Evolutionary conservation across 1,140 invertebrate species (phyloP).

Genomic region (Araneus ventricosus): DNA sequence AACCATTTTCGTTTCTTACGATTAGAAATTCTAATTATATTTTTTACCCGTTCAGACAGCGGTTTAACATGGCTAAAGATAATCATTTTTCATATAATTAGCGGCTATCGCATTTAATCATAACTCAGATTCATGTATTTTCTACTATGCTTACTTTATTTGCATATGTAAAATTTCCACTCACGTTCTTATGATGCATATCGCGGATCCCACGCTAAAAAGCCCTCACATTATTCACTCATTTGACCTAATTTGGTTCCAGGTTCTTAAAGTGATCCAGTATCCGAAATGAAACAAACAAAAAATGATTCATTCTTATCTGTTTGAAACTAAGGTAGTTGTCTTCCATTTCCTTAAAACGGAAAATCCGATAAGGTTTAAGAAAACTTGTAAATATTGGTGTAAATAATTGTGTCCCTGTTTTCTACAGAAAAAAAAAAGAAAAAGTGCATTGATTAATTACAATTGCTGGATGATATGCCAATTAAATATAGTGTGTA

Average conservation of each 20-base stretch:
- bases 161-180: background rate
- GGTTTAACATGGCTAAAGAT: background rate
- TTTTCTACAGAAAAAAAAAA: too few species aligned
- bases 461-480: too few species aligned
- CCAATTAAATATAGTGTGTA: too few species aligned
- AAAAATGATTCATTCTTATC: background rate
- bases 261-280: background rate
- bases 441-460: too few species aligned
- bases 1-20: background rate
- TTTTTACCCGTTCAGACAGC: background rate
- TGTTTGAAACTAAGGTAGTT: too few species aligned
- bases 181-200: background rate
- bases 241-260: background rate
- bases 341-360: too few species aligned
- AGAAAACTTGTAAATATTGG: too few species aligned
- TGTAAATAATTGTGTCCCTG: too few species aligned
- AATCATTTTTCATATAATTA: background rate
- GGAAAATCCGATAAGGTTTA: too few species aligned
- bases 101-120: background rate
- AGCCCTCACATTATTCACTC: background rate
- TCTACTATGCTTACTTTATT: background rate
- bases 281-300: background rate
- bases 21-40: background rate
- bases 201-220: conserved; percentile 4
- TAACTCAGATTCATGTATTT: background rate